Conservation (phyloP, 2,797 vertebrate species). For the Triplophysa yarkandensis region DNA sequence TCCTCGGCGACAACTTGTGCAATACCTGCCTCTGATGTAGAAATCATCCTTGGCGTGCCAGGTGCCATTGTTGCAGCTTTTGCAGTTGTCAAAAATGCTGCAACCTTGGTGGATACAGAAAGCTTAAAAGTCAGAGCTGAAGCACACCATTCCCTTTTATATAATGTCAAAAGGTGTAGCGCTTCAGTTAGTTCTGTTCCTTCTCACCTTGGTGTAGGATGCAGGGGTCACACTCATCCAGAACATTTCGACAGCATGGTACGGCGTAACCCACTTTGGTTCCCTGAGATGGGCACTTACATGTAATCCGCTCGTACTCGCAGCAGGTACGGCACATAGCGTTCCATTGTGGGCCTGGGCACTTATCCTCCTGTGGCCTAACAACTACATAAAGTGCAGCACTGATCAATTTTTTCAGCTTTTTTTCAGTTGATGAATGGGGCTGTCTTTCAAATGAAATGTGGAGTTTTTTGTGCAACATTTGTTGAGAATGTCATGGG, state of each 20-base stretch:
- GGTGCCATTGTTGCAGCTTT: constrained; percentile 87
- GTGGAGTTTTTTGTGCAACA: not conserved
- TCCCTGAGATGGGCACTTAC: constrained; percentile 82
- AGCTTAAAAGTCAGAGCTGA: not conserved
- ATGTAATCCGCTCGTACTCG: constrained; percentile 87
- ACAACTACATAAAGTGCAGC: constrained; percentile 47
- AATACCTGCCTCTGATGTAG: constrained; percentile 87
- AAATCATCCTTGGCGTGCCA: constrained; percentile 89
- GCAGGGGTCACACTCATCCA: constrained; percentile 90
- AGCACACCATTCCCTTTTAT: not conserved
- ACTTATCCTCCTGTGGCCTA: constrained; percentile 77
- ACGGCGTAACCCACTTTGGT: constrained; percentile 87
- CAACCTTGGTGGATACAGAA: constrained; percentile 74
- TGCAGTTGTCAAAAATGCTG: constrained; percentile 93
- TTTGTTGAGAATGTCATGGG: not conserved
- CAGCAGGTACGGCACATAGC: constrained; percentile 91
- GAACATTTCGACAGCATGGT: constrained; percentile 89
- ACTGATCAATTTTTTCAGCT: too few species aligned
- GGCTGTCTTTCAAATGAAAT: not conserved
- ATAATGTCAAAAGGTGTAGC: not conserved
- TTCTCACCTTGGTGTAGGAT: constrained; percentile 87
- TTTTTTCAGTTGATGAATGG: too few species aligned
- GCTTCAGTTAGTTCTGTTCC: not conserved
- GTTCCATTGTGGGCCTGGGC: constrained; percentile 87
- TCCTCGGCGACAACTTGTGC: constrained; percentile 84